Conservation (phyloP, 2,888 invertebrate species). For the Iselma pallidipennis region DNA sequence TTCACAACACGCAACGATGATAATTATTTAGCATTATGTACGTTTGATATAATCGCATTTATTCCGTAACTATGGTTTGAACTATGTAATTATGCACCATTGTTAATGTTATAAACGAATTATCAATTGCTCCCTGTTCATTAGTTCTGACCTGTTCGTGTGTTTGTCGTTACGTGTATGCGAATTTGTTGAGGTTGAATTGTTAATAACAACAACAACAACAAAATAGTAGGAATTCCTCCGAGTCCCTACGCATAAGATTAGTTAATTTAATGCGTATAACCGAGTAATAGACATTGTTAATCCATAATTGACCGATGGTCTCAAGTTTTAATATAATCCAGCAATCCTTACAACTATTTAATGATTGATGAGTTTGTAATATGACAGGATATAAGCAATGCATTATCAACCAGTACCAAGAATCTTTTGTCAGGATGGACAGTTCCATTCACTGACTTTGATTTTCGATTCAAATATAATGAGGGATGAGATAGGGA, state of each 20-base stretch:
- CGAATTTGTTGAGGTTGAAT: constrained; percentile 1
- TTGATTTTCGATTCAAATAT: constrained; percentile 42
- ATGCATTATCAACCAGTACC: constrained; percentile 40
- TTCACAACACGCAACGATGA: constrained; percentile 49
- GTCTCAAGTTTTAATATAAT: constrained; percentile 42
- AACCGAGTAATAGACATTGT: too few species aligned
- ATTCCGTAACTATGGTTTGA: constrained; percentile 44
- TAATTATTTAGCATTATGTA: constrained; percentile 55
- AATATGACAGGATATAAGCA: constrained; percentile 45
- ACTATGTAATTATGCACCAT: constrained; percentile 45
- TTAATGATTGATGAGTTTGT: constrained; percentile 45
- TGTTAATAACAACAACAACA: not conserved
- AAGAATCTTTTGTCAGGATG: constrained; percentile 36
- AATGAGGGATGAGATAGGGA: constrained; percentile 45
- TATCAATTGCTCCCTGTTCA: constrained; percentile 31
- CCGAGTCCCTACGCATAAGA: not conserved
- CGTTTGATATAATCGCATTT: constrained; percentile 52
- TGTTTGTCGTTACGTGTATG: not conserved
- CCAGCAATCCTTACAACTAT: constrained; percentile 35
- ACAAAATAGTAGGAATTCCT: not conserved
- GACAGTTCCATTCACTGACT: constrained; percentile 29
- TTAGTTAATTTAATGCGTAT: constrained; percentile 30
- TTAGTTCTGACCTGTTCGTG: constrained; percentile 8
- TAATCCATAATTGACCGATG: constrained; percentile 44
- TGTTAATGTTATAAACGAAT: constrained; percentile 45